phyloP scores from a whole-genome alignment of 2,113 vertebrate species.

The Xiphophorus hellerii region DNA sequence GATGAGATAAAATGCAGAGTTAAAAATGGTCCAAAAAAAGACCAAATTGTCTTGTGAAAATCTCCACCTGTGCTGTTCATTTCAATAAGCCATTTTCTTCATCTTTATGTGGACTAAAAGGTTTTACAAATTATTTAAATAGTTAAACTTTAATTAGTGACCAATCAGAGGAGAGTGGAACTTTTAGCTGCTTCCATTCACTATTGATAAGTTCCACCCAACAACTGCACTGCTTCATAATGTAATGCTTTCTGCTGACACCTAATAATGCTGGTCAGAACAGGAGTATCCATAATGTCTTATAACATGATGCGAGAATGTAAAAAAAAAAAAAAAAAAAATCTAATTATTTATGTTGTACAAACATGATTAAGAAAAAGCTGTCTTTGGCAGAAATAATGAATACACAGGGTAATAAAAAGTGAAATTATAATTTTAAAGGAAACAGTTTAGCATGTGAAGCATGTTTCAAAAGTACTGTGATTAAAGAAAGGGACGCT shows the following conservation, averaged over 20 bases:
- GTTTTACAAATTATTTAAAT: conserved; percentile 1
- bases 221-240: not conserved
- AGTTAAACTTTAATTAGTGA: not conserved
- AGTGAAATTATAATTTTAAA: no score
- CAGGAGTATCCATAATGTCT: no score
- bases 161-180: not conserved
- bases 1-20: not conserved
- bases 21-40: not conserved
- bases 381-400: not conserved
- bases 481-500: not conserved
- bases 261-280: no score
- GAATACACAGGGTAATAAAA: not conserved
- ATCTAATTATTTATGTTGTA: not conserved
- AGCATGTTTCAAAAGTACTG: not conserved
- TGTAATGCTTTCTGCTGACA: not conserved
- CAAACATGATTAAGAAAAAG: not conserved
- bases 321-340: no score
- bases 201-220: not conserved
- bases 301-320: no score
- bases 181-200: not conserved
- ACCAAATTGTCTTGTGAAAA: not conserved
- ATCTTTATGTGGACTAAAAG: not conserved
- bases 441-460: not conserved
- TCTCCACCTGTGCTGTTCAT: no score
- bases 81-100: no score